A percentile compares a stretch with the other conserved stretches of the same genome.
These are phyloP conservation scores for Drosophila mettleri DNA, from an alignment of 2,888 invertebrate genomes.

Conservation along the genomic window DNA sequence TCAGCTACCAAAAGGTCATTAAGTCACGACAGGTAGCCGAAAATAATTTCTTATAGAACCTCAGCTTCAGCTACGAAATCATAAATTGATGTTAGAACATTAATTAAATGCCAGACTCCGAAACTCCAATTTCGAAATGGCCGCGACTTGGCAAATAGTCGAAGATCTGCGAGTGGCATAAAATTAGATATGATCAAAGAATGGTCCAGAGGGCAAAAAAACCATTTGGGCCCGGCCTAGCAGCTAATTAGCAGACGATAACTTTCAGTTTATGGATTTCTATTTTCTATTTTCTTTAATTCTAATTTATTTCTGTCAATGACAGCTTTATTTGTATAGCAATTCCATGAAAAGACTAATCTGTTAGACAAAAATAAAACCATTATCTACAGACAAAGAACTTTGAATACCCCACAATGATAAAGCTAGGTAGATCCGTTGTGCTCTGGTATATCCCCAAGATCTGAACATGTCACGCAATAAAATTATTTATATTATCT, in stretches of 20 bases:
- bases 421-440: too few relatives aligned
- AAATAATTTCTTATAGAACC: slow-evolving; percentile 50
- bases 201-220: slow-evolving; percentile 50
- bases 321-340: slow-evolving; percentile 63
- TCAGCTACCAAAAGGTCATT: slow-evolving; percentile 66
- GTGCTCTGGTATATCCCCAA: not conserved
- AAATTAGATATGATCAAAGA: slow-evolving; percentile 64
- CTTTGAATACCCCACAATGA: not conserved
- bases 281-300: slow-evolving; percentile 57
- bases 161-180: slow-evolving; percentile 23
- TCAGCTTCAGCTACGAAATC: slow-evolving; percentile 32
- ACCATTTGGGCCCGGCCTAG: slow-evolving; percentile 52
- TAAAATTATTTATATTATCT: not conserved
- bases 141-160: slow-evolving; percentile 34
- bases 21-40: slow-evolving; percentile 52
- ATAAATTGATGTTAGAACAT: slow-evolving; percentile 69
- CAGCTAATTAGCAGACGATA: slow-evolving; percentile 38
- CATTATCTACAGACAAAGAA: slow-evolving; percentile 42
- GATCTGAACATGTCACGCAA: not conserved
- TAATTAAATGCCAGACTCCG: slow-evolving; percentile 56
- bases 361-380: slow-evolving; percentile 12
- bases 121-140: slow-evolving; percentile 48
- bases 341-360: slow-evolving; percentile 48
- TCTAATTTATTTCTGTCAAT: slow-evolving; percentile 54
- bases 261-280: slow-evolving; percentile 45